These are phyloP conservation scores for Lithophane ornitopus DNA, from an alignment of 2,888 invertebrate species.

Conservation along the genomic window DNA sequence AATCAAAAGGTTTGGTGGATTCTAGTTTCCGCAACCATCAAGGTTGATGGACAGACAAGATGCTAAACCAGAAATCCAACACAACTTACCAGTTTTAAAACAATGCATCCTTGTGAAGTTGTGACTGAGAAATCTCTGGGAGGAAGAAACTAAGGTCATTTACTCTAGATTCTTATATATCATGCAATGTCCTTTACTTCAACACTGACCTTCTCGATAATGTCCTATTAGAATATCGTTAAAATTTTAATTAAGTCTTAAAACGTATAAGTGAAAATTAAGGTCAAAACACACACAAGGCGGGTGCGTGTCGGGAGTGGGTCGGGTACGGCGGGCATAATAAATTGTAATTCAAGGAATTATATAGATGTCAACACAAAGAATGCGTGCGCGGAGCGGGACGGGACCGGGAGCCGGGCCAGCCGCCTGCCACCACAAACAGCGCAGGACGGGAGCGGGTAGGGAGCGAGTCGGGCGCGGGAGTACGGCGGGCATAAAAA, in stretches of 20 bases:
- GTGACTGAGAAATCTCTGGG: conserved; percentile 26
- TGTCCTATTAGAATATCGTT: conserved; percentile 1
- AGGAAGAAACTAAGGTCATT: neutral
- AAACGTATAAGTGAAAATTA: no score
- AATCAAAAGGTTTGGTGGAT: neutral
- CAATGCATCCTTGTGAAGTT: conserved; percentile 34
- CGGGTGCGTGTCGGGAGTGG: no score
- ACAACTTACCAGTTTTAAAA: conserved; percentile 19
- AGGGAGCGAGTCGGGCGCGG: no score
- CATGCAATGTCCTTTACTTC: neutral
- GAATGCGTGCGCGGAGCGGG: no score
- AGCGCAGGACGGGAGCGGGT: no score
- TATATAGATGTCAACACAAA: no score
- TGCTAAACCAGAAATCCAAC: conserved; percentile 23
- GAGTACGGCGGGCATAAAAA: no score
- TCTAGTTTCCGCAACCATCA: conserved; percentile 20
- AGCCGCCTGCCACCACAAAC: no score
- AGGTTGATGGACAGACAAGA: conserved; percentile 1
- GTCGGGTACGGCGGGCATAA: no score
- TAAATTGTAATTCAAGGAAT: no score
- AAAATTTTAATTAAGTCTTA: neutral
- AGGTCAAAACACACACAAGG: no score
- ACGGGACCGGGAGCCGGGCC: no score
- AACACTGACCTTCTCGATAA: conserved; percentile 26
- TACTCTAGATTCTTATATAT: neutral